Conservation (phyloP, 2,888 invertebrate genomes). For the Griposia aprilina region DNA sequence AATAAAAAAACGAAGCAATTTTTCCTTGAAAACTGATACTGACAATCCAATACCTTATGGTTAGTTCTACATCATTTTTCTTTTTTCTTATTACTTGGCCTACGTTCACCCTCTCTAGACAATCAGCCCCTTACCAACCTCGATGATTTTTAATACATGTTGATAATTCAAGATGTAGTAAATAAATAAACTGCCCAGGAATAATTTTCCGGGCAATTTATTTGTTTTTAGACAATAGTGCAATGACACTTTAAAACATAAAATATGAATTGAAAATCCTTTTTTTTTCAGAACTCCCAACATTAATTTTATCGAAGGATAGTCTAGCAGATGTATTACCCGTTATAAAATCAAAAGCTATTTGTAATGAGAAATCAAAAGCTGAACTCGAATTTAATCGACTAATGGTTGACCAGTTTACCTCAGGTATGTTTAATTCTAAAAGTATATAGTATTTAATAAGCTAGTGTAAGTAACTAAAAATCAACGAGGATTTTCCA, state of each 20-base stretch:
- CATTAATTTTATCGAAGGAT: conserved; percentile 61
- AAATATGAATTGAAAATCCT: background rate
- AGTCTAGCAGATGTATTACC: conserved; percentile 70
- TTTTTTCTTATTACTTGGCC: background rate
- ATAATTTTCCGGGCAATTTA: too few species aligned
- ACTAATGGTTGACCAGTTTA: conserved; percentile 69
- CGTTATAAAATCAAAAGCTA: conserved; percentile 32
- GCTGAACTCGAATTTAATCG: conserved; percentile 26
- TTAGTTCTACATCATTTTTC: conserved; percentile 46
- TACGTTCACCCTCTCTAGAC: background rate
- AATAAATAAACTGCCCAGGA: too few species aligned
- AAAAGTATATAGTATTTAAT: conserved; percentile 10
- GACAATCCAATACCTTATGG: conserved; percentile 27
- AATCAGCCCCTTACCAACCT: background rate
- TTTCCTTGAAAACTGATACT: conserved; percentile 7
- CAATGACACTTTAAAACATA: too few species aligned
- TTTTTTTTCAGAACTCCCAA: conserved; percentile 43
- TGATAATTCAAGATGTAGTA: too few species aligned
- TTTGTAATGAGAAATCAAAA: conserved; percentile 9
- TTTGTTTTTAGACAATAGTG: too few species aligned
- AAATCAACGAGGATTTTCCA: conserved; percentile 53
- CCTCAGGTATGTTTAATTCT: conserved; percentile 71
- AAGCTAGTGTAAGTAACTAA: conserved; percentile 34
- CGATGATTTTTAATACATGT: too few species aligned
- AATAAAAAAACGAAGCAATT: conserved; percentile 1